Evolutionary conservation across 2,888 invertebrate genomes (phyloP), one percentile per base, ranked within the genome.

Genomic region (Himalopsyche tibetana): DNA sequence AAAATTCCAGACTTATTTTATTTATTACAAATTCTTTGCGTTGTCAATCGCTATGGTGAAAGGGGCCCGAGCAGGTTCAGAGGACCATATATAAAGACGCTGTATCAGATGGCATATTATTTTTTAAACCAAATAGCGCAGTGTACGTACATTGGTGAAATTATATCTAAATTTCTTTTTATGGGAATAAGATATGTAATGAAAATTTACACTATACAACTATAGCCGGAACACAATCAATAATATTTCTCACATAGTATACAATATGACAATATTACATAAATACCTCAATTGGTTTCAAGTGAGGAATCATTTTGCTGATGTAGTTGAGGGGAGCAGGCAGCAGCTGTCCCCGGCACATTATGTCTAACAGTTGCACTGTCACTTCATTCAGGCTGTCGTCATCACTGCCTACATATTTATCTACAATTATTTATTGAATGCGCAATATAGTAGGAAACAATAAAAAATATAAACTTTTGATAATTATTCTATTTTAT

Each of bases 321-420:
- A 98, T 95, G 90, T 95, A 95, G 38, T 95, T 95, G 36, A 98
- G 93, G 0, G 98, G 98, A 5, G 96, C 96, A 15, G 98, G 98
- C 88, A 98, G 91, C 84, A 98, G 92, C 90, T 98, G 97, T 0
- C 98, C 98, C 87, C 97, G 93, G 0, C 97, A 95, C 95, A 98
- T 96, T 0, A 97, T 94, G 86, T 96, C 95, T 17, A 98, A 92
- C 28, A 98, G 93, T 88, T 95, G 95, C 36, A 94, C 92, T 0
- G 95, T 95, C 55, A 94, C 93, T 55, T 92, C 91, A 89, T 94
- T 91, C 81, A 94, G 91, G 63, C 86, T 84, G 55, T 86, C 86
- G 51, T 87, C 87, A 69, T 89, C 88, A 12, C 82, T 86, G 63
- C 87, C 88, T 12, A 85, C 86, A 86, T 88, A 88, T 82, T 87